Conservation (phyloP, 2,113 vertebrate species). For the Ariopsis seemanni region DNA sequence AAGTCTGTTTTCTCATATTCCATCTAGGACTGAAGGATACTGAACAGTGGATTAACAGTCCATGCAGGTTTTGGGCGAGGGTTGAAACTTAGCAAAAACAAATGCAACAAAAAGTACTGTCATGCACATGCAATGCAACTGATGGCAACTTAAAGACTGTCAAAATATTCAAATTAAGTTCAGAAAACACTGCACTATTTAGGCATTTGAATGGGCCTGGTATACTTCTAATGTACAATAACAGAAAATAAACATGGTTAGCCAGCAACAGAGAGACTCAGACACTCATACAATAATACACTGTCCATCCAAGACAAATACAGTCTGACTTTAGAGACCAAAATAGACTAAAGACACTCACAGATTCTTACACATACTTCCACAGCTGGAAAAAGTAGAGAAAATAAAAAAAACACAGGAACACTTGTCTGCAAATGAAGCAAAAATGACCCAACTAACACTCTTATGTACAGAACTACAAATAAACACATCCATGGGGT, state of each 20-base stretch:
- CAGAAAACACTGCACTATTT: background rate
- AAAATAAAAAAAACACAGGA: slow-evolving; percentile 19
- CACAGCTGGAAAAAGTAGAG: background rate
- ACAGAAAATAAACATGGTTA: slow-evolving; percentile 3
- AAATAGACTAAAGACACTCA: slow-evolving; percentile 30
- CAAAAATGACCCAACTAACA: background rate
- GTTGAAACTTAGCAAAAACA: background rate
- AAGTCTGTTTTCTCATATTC: background rate
- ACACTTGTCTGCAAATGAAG: slow-evolving; percentile 16
- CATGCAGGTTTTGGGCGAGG: background rate
- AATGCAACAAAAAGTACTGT: background rate
- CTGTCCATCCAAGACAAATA: slow-evolving; percentile 31
- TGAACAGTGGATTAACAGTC: background rate
- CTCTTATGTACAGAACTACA: background rate
- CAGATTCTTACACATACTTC: background rate
- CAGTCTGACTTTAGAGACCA: slow-evolving; percentile 36
- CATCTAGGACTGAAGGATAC: background rate
- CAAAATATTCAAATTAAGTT: background rate
- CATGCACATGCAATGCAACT: background rate
- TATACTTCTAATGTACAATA: background rate
- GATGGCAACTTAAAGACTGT: background rate
- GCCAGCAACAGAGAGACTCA: slow-evolving; percentile 16
- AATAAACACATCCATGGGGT: background rate
- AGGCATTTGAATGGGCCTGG: slow-evolving; percentile 25
- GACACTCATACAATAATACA: slow-evolving; percentile 36